Evolutionary conservation across 2,113 vertebrate species (phyloP).

Genomic region (Datnioides undecimradiatus): DNA sequence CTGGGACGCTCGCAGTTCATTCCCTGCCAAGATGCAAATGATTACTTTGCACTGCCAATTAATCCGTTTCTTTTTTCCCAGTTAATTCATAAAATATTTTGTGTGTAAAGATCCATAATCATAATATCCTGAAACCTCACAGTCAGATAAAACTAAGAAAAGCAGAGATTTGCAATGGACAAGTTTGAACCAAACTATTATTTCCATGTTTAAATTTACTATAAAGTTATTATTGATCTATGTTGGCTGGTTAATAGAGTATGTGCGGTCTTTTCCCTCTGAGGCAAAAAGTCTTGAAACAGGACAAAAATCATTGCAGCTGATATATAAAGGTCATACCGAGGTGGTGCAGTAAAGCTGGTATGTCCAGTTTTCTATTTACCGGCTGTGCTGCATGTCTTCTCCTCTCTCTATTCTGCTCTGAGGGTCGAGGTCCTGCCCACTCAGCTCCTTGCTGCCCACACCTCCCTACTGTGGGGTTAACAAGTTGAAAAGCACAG

Average conservation of each 20-base stretch:
- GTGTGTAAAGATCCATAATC: no score
- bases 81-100: background rate
- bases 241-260: background rate
- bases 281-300: background rate
- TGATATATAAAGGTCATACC: conserved; percentile 5
- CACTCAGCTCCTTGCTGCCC: conserved; percentile 45
- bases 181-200: background rate
- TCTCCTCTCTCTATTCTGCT: conserved; percentile 26
- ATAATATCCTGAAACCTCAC: background rate
- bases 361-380: conserved; percentile 22
- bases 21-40: background rate
- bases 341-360: conserved; percentile 19
- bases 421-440: conserved; percentile 5
- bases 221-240: background rate
- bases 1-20: background rate
- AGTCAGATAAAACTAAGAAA: background rate
- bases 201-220: no score
- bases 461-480: conserved; percentile 23
- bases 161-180: no score
- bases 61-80: no score
- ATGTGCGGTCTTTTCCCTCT: background rate
- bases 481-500: conserved; percentile 47
- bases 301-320: background rate
- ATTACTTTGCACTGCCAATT: no score
- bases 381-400: background rate